A percentile compares a stretch with the other conserved stretches of the same genome.
Evolutionary conservation across 2,797 vertebrate species (phyloP).

Genomic region (Gallirallus australis): DNA sequence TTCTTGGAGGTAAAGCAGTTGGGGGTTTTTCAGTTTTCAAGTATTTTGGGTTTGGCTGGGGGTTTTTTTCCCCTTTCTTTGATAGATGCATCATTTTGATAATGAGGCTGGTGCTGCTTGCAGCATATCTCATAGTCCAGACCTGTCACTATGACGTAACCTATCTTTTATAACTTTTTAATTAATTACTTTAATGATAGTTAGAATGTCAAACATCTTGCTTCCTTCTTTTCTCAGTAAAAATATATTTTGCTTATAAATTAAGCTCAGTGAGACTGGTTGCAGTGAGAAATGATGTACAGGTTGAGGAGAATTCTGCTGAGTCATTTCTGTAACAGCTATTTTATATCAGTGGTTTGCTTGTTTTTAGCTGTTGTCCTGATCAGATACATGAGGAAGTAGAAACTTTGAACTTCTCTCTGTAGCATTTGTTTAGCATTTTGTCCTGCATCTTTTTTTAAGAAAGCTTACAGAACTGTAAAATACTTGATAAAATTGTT

Average conservation of each 20-base stretch:
- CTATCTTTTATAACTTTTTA: neutral
- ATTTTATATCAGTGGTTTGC: neutral
- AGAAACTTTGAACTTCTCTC: neutral
- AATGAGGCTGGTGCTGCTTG: neutral
- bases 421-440: neutral
- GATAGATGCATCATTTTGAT: neutral
- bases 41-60: neutral
- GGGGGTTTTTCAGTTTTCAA: neutral
- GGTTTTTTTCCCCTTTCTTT: neutral
- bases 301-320: neutral
- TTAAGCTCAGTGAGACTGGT: neutral
- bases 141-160: neutral
- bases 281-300: neutral
- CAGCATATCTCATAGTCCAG: neutral
- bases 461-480: neutral
- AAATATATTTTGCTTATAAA: neutral
- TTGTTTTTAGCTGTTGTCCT: neutral
- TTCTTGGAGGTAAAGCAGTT: slow-evolving; percentile 86
- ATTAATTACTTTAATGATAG: neutral
- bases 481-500: neutral
- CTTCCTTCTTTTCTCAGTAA: neutral
- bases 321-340: slow-evolving; percentile 31
- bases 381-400: neutral
- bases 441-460: neutral
- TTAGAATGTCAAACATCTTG: rapidly evolving